Evolutionary conservation across 2,113 vertebrate species (phyloP).

Genomic region (Plotosus lineatus): DNA sequence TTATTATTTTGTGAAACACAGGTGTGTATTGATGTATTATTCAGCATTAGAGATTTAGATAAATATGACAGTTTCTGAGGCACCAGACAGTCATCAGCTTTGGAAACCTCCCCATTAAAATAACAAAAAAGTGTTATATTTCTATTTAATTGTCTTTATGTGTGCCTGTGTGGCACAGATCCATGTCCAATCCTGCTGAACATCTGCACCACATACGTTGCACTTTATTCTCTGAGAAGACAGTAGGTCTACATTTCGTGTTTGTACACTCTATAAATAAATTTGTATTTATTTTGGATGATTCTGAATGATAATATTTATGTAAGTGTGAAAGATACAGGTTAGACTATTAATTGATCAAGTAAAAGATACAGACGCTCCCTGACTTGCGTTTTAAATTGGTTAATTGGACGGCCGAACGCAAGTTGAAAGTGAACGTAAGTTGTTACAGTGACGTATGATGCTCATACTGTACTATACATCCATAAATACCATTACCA

Average conservation of each 20-base stretch:
- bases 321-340: no score
- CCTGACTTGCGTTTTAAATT: no score
- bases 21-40: neutral
- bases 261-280: neutral
- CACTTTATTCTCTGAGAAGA: neutral
- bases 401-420: no score
- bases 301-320: neutral
- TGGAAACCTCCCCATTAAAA: no score
- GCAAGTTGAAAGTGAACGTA: no score
- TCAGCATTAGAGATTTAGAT: constrained; percentile 39
- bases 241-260: no score
- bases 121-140: constrained; percentile 66
- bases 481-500: no score
- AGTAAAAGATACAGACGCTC: no score
- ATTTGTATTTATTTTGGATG: neutral
- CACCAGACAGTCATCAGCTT: constrained; percentile 84
- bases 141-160: constrained; percentile 73
- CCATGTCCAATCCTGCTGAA: neutral
- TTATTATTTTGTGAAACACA: neutral
- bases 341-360: no score
- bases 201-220: neutral
- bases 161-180: neutral
- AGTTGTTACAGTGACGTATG: no score
- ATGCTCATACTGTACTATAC: no score
- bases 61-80: constrained; percentile 72